Evolutionary conservation across 1,140 invertebrate genomes (phyloP).

Genomic region (Phthorimaea operculella): DNA sequence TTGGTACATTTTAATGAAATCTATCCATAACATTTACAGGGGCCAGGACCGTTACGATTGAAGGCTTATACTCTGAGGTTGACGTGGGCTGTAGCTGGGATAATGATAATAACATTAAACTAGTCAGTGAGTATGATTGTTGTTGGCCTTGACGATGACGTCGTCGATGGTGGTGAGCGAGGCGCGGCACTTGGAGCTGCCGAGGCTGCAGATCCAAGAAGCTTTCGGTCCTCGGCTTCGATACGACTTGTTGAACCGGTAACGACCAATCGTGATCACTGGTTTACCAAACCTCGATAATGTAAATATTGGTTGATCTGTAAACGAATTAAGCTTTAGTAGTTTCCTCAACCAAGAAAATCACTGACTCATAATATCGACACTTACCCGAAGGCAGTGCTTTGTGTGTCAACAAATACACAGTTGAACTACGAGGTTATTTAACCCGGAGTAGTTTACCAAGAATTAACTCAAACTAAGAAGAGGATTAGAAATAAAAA

Average conservation of each 20-base stretch:
- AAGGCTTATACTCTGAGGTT: too few species aligned
- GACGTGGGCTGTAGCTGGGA: too few species aligned
- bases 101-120: too few species aligned
- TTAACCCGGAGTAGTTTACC: too few species aligned
- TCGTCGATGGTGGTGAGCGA: slow-evolving; percentile 6
- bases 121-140: background rate
- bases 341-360: too few species aligned
- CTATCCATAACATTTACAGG: too few species aligned
- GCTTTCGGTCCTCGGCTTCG: background rate
- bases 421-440: too few species aligned
- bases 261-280: slow-evolving; percentile 4
- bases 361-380: slow-evolving; percentile 20
- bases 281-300: slow-evolving; percentile 12
- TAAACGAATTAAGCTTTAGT: too few species aligned
- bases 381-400: slow-evolving; percentile 4
- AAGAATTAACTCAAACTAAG: too few species aligned
- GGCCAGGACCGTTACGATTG: too few species aligned
- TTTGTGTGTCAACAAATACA: background rate
- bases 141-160: background rate
- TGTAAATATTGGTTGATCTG: slow-evolving; percentile 13
- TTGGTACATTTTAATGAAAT: too few species aligned
- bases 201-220: slow-evolving; percentile 2
- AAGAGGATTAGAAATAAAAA: too few species aligned
- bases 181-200: slow-evolving; percentile 14
- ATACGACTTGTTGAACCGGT: slow-evolving; percentile 10